These are phyloP conservation scores for Peromyscus nudipes DNA, from an alignment of 2,797 vertebrate species.

Conservation along the genomic window DNA sequence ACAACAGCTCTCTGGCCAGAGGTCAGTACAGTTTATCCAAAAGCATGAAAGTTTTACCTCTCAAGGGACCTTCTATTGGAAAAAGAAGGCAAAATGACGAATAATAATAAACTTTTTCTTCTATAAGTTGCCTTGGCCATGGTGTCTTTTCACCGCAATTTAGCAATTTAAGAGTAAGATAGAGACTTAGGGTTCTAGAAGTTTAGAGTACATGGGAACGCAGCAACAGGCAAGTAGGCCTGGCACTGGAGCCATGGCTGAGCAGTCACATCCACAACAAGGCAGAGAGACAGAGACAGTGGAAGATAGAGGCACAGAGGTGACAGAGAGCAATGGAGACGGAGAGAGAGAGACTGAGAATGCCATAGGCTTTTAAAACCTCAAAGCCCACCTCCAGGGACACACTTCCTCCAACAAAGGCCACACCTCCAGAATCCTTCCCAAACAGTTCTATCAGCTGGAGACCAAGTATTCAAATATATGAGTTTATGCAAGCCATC, in stretches of 20 bases:
- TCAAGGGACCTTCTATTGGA: not conserved
- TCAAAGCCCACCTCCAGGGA: not conserved
- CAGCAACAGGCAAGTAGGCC: not conserved
- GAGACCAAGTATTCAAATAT: not conserved
- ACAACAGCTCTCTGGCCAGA: not conserved
- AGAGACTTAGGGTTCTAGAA: not conserved
- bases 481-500: not conserved
- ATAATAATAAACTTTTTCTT: not conserved
- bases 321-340: not conserved
- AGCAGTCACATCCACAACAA: not conserved
- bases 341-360: not conserved
- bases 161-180: not conserved
- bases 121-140: no score
- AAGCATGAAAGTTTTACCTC: not conserved
- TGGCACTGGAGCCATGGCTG: not conserved
- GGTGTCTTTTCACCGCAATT: not conserved
- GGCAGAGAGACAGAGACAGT: not conserved
- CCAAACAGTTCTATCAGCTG: not conserved
- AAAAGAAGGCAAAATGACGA: not conserved
- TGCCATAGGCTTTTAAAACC: not conserved
- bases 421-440: not conserved
- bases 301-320: not conserved
- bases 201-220: not conserved
- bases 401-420: not conserved
- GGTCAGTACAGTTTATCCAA: not conserved